Evolutionary conservation across 2,797 vertebrate species (phyloP).

Genomic region (Macropus fuliginosus): DNA sequence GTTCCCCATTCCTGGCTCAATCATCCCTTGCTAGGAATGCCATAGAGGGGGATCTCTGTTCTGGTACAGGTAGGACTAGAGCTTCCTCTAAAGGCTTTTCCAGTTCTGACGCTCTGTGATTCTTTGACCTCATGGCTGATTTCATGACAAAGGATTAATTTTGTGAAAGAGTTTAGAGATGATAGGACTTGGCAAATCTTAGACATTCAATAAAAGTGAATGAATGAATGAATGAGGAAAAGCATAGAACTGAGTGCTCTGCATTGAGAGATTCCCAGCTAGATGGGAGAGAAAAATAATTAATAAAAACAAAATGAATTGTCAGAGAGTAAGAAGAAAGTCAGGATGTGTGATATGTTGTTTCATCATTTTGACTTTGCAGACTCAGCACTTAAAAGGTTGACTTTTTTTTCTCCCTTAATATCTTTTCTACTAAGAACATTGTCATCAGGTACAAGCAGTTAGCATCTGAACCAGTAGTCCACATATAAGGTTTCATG

Average conservation of each 20-base stretch:
- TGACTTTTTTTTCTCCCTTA: neutral
- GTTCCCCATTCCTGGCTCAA: neutral
- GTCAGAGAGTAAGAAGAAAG: neutral
- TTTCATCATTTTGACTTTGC: neutral
- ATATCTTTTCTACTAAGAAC: neutral
- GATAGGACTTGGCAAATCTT: neutral
- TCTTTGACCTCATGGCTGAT: neutral
- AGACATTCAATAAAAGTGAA: neutral
- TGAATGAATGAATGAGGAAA: neutral
- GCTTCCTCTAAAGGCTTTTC: neutral
- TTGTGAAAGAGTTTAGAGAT: neutral
- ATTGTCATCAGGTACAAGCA: neutral
- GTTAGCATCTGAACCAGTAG: neutral
- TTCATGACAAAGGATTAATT: neutral
- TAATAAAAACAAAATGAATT: neutral
- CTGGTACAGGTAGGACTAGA: neutral
- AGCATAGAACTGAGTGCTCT: neutral
- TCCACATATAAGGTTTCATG: neutral
- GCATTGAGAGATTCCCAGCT: neutral
- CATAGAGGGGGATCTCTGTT: neutral
- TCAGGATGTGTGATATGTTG: neutral
- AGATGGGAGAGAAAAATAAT: neutral
- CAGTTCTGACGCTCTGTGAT: neutral
- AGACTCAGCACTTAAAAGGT: neutral
- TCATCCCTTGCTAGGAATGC: neutral